phyloP scores from a whole-genome alignment of 2,113 vertebrate genomes.

The Peromyscus polionotus region DNA sequence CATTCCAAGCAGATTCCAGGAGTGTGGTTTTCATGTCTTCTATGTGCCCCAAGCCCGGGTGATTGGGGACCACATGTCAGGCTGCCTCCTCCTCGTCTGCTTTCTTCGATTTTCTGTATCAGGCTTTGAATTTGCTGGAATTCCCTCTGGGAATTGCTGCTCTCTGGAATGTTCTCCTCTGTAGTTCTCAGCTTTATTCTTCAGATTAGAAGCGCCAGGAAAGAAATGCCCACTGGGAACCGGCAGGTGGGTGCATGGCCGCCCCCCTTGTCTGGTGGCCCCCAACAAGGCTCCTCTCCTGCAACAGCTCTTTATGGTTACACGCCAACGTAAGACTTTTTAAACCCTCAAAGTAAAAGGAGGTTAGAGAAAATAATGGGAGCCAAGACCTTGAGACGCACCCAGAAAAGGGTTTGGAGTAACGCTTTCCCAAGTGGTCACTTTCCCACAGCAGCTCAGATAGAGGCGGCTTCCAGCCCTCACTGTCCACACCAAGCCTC shows the following conservation, averaged over 20 bases:
- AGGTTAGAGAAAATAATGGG: background rate
- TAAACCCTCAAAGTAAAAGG: background rate
- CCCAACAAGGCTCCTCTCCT: background rate
- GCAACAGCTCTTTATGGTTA: background rate
- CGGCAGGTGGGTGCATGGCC: background rate
- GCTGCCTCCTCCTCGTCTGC: background rate
- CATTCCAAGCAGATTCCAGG: accelerated
- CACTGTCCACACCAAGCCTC: background rate
- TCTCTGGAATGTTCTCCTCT: background rate
- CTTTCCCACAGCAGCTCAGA: background rate
- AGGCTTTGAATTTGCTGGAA: background rate
- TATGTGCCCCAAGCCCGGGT: too few relatives aligned
- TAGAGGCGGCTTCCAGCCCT: accelerated
- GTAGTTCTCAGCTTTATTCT: background rate
- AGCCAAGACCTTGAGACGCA: background rate
- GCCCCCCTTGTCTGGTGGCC: background rate
- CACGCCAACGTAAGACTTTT: background rate
- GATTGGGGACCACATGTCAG: background rate
- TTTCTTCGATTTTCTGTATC: background rate
- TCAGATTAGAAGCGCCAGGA: background rate
- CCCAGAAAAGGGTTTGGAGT: background rate
- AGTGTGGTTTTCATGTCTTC: background rate
- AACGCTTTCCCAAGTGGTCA: background rate
- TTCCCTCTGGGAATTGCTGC: background rate
- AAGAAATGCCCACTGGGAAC: background rate